Evolutionary conservation across 2,888 invertebrate species (phyloP).

Genomic region (Metacarcinus magister): DNA sequence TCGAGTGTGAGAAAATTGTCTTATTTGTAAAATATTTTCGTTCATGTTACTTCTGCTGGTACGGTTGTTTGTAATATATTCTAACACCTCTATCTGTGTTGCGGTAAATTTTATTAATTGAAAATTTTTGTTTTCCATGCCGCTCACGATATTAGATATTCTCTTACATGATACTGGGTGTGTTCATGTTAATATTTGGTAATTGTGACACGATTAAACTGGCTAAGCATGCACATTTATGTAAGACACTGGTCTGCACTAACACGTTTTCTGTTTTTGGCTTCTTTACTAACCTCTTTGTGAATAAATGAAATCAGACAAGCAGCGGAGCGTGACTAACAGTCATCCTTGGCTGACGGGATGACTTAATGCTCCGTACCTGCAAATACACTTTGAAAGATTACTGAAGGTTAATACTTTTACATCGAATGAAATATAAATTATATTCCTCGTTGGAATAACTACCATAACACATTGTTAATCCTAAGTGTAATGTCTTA

Average conservation of each 20-base stretch:
- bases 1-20: too few species aligned
- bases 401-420: background rate
- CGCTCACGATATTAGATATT: background rate
- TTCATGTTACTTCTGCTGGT: too few species aligned
- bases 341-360: background rate
- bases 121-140: too few species aligned
- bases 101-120: background rate
- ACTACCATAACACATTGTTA: too few species aligned
- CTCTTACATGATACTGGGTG: background rate
- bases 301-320: background rate
- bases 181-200: too few species aligned
- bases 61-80: too few species aligned
- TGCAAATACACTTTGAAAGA: background rate
- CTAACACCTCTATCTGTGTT: background rate
- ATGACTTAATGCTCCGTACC: background rate
- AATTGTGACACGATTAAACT: background rate
- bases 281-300: background rate
- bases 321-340: background rate
- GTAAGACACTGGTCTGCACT: background rate
- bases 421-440: background rate
- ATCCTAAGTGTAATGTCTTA: too few species aligned
- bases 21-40: too few species aligned
- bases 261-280: background rate
- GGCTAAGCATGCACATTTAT: background rate
- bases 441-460: too few species aligned